Conservation (phyloP, 2,888 invertebrate genomes). For the Melanostoma mellinum region DNA sequence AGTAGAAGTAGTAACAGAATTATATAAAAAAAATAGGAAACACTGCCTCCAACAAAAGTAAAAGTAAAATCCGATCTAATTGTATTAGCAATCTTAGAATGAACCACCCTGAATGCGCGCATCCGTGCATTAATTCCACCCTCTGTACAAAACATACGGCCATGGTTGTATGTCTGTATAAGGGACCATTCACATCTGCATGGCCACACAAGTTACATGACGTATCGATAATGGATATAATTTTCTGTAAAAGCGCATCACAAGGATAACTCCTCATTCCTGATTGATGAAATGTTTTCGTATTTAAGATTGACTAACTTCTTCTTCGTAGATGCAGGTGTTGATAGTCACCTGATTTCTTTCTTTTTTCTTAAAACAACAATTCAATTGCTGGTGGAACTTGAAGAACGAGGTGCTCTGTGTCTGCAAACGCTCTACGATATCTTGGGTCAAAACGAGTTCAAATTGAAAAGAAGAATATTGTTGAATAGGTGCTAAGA, state of each 20-base stretch:
- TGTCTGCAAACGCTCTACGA: too few species aligned
- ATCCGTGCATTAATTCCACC: slow-evolving; percentile 54
- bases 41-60: slow-evolving; percentile 13
- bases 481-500: too few species aligned
- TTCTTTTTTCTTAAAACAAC: too few species aligned
- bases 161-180: not conserved
- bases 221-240: slow-evolving; percentile 62
- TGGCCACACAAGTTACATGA: not conserved
- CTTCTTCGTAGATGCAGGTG: too few species aligned
- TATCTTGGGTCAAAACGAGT: too few species aligned
- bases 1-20: slow-evolving; percentile 27
- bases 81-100: slow-evolving; percentile 63
- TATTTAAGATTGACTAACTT: too few species aligned
- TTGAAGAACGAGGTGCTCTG: too few species aligned
- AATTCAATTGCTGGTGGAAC: too few species aligned
- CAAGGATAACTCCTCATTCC: too few species aligned
- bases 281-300: too few species aligned
- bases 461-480: too few species aligned
- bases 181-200: not conserved
- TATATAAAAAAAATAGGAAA: slow-evolving; percentile 18
- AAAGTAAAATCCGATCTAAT: slow-evolving; percentile 64
- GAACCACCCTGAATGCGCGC: slow-evolving; percentile 26
- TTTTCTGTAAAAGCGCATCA: not conserved
- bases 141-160: slow-evolving; percentile 34
- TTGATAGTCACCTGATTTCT: too few species aligned